These are phyloP conservation scores for Bucco capensis DNA, from an alignment of 2,113 vertebrate genomes.

Conservation along the genomic window DNA sequence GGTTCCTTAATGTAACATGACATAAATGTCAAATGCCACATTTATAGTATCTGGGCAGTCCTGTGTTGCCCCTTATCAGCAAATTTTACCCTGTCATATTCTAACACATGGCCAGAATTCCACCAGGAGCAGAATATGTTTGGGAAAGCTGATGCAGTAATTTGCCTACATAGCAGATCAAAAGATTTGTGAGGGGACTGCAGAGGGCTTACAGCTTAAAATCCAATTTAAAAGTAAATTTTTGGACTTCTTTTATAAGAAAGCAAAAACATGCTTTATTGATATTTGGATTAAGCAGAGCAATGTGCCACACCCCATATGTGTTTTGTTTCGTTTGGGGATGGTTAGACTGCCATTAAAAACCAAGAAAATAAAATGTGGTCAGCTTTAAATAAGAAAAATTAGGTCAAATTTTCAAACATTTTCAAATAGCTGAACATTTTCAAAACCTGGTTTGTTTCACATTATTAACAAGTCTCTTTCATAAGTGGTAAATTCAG, in stretches of 20 bases:
- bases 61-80: background rate
- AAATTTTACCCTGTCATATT: background rate
- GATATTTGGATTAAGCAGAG: background rate
- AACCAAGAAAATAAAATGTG: background rate
- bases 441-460: background rate
- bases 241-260: background rate
- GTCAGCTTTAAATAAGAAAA: background rate
- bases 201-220: background rate
- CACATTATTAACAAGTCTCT: background rate
- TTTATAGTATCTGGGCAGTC: background rate
- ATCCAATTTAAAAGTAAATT: background rate
- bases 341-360: background rate
- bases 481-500: background rate
- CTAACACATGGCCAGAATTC: background rate
- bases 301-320: background rate
- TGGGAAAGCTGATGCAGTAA: background rate
- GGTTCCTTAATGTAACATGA: background rate
- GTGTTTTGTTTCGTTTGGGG: background rate
- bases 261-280: background rate
- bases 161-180: background rate
- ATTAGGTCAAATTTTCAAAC: background rate
- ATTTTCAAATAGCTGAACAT: background rate
- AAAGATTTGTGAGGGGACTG: background rate
- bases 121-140: background rate
- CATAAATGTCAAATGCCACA: background rate